A percentile compares a stretch with the other conserved stretches of the same genome.
Conservation (phyloP, 2,113 vertebrate genomes). For the Menura novaehollandiae region DNA sequence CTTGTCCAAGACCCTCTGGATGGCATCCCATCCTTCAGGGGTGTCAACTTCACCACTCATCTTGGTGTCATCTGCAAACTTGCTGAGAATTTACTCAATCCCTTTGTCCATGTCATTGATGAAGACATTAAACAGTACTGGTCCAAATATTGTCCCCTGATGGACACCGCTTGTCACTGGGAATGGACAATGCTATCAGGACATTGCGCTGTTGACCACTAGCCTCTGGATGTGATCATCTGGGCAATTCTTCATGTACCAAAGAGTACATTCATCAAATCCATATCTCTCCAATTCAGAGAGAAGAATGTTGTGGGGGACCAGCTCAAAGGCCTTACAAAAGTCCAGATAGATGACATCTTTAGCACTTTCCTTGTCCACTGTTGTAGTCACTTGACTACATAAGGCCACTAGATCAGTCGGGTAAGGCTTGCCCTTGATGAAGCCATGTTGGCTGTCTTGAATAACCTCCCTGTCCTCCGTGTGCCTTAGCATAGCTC, state of each 20-base stretch:
- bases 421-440: background rate
- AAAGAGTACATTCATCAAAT: background rate
- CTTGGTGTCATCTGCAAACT: background rate
- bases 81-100: background rate
- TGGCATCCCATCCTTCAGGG: background rate
- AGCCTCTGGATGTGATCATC: background rate
- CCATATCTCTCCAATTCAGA: background rate
- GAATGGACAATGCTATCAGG: background rate
- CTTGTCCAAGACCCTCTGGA: background rate
- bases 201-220: background rate
- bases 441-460: background rate
- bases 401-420: background rate
- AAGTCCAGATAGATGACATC: background rate
- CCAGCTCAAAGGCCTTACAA: background rate
- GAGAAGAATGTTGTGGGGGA: background rate
- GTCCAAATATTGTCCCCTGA: background rate
- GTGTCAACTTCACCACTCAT: background rate
- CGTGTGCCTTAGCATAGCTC: background rate
- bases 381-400: background rate
- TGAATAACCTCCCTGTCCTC: background rate
- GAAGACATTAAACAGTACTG: background rate
- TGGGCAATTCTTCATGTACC: background rate
- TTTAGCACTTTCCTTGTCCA: background rate
- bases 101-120: background rate
- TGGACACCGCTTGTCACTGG: background rate